Percentiles rank a stretch among this genome's conserved stretches.
These are phyloP conservation scores for Mimachlamys varia DNA, from an alignment of 2,888 invertebrate genomes.

Conservation along the genomic window DNA sequence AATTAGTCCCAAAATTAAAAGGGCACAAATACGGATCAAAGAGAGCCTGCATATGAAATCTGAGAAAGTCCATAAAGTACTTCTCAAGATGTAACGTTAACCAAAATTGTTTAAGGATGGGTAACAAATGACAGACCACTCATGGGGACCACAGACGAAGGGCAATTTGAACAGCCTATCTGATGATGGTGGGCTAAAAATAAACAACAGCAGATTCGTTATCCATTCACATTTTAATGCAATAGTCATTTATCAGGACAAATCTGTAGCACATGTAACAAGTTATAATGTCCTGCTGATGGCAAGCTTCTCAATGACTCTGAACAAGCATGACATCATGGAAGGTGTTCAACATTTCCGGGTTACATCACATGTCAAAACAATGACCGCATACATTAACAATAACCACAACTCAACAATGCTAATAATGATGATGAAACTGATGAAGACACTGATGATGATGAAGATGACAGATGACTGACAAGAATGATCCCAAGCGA, in stretches of 20 bases:
- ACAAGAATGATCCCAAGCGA: not conserved
- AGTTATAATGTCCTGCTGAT: not conserved
- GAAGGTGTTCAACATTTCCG: not conserved
- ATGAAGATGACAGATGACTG: not conserved
- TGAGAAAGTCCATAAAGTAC: too few species aligned
- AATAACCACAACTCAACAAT: slow-evolving; percentile 14
- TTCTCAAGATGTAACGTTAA: too few species aligned
- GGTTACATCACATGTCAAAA: not conserved
- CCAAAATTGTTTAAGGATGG: too few species aligned
- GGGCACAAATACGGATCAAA: too few species aligned
- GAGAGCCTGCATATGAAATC: too few species aligned
- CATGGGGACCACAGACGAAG: too few species aligned
- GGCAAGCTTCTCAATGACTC: not conserved
- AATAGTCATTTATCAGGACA: slow-evolving; percentile 25
- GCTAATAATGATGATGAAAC: not conserved
- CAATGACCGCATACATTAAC: not conserved
- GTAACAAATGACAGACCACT: too few species aligned
- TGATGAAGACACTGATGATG: not conserved
- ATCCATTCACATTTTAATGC: not conserved
- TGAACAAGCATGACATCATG: not conserved
- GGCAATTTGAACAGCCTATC: too few species aligned
- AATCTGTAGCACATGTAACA: not conserved
- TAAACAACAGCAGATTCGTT: not conserved
- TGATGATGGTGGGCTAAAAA: not conserved
- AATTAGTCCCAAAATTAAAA: too few species aligned